phyloP scores from a whole-genome alignment of 2,888 invertebrate genomes.

The Drosophila multiciliata region DNA sequence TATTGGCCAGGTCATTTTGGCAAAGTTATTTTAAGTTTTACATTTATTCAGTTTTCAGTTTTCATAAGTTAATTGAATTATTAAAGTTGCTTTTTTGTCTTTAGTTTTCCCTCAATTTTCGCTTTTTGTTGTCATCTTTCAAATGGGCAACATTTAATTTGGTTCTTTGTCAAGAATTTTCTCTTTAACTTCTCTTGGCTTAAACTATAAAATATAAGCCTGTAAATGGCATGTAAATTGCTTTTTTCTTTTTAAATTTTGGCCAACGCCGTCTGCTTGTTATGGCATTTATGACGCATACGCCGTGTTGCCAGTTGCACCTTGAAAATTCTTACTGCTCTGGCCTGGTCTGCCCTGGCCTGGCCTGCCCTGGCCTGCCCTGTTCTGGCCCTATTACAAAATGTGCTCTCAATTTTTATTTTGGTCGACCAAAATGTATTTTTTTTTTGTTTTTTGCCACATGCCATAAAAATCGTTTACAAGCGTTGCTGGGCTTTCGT shows the following conservation, averaged over 20 bases:
- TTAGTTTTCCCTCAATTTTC: neutral
- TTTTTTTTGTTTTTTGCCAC: slow-evolving; percentile 34
- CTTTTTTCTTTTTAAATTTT: slow-evolving; percentile 3
- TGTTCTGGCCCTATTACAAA: slow-evolving; percentile 66
- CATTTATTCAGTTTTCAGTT: neutral
- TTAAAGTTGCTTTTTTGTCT: neutral
- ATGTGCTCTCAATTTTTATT: slow-evolving; percentile 50
- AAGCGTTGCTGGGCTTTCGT: slow-evolving; percentile 31
- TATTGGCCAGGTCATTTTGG: neutral
- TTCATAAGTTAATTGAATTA: neutral
- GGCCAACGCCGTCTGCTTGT: slow-evolving; percentile 42
- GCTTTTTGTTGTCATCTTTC: neutral
- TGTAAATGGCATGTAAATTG: slow-evolving; percentile 1
- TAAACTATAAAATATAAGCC: slow-evolving; percentile 14
- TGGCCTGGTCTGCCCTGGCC: slow-evolving; percentile 30
- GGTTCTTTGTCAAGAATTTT: neutral
- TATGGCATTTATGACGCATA: slow-evolving; percentile 74
- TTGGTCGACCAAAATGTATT: slow-evolving; percentile 25
- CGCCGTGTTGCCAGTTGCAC: slow-evolving; percentile 63
- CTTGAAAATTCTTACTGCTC: slow-evolving; percentile 57
- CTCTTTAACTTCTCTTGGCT: slow-evolving; percentile 1
- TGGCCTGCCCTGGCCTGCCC: slow-evolving; percentile 35
- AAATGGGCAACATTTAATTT: neutral
- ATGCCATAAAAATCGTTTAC: slow-evolving; percentile 65
- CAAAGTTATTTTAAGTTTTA: neutral